Percentiles rank a stretch among this genome's conserved stretches.
These are phyloP conservation scores for Salvator merianae DNA, from an alignment of 2,113 vertebrate genomes.

Conservation along the genomic window DNA sequence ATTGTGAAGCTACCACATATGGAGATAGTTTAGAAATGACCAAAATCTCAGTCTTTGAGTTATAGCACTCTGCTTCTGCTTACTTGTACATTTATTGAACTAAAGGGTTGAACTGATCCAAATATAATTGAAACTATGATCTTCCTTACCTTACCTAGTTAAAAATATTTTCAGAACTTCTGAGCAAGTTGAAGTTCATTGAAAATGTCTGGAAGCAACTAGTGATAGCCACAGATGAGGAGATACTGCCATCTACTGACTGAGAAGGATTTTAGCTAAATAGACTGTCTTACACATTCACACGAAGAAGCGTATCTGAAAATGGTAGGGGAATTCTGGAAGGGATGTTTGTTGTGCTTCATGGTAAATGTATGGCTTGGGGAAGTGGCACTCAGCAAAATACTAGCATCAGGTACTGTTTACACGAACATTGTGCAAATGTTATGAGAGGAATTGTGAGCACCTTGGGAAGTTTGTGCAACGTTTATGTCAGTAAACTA, in stretches of 20 bases:
- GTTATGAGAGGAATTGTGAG: too few species aligned
- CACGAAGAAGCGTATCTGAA: background rate
- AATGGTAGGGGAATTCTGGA: background rate
- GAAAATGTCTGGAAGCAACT: background rate
- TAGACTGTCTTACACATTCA: background rate
- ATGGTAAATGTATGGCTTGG: too few species aligned
- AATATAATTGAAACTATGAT: conserved; percentile 60
- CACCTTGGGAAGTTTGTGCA: too few species aligned
- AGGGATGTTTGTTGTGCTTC: too few species aligned
- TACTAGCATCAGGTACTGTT: too few species aligned
- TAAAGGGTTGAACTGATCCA: conserved; percentile 43
- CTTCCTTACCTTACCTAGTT: conserved; percentile 44
- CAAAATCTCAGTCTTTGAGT: conserved; percentile 54
- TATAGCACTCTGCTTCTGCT: conserved; percentile 59
- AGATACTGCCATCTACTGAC: conserved; percentile 69
- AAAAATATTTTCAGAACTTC: conserved; percentile 52
- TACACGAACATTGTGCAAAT: too few species aligned
- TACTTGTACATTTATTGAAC: conserved; percentile 61
- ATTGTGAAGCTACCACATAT: conserved; percentile 50
- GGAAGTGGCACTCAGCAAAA: too few species aligned
- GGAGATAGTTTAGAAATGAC: conserved; percentile 54
- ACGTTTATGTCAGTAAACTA: too few species aligned
- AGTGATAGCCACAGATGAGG: conserved; percentile 21
- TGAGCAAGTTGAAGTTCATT: conserved; percentile 25
- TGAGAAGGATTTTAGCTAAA: background rate